phyloP scores from a whole-genome alignment of 2,113 vertebrate species.

The Herpailurus yagouaroundi region DNA sequence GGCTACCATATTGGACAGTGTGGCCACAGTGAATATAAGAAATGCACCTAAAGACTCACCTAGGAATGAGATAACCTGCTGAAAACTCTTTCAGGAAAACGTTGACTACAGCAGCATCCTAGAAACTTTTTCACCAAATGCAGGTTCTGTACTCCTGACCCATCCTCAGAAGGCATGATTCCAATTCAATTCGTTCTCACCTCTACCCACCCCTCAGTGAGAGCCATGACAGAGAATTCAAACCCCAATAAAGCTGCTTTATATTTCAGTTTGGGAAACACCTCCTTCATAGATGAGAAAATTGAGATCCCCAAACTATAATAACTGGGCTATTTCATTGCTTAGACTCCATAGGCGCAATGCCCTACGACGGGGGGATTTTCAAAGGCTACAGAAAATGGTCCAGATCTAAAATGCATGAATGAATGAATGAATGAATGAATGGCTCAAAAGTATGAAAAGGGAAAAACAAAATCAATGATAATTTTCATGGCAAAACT shows the following conservation, averaged over 20 bases:
- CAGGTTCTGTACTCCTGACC: background rate
- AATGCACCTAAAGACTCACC: background rate
- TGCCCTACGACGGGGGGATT: background rate
- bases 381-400: slow-evolving; percentile 2
- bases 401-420: background rate
- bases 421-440: background rate
- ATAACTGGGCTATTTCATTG: background rate
- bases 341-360: background rate
- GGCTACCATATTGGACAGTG: background rate
- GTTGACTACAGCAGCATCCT: background rate
- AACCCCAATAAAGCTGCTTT: background rate
- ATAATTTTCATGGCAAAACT: background rate
- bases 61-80: background rate
- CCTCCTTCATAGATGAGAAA: background rate
- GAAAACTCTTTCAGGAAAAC: background rate
- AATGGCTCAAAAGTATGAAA: background rate
- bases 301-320: background rate
- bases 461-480: background rate
- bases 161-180: background rate
- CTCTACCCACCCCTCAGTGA: background rate
- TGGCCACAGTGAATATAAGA: background rate
- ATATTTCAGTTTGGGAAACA: background rate
- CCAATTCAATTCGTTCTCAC: background rate
- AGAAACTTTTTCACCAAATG: background rate
- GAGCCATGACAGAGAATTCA: background rate